Evolutionary conservation across 2,113 vertebrate genomes (phyloP), one percentile per base, ranked within the genome.

Genomic region (Psettodes erumei): DNA sequence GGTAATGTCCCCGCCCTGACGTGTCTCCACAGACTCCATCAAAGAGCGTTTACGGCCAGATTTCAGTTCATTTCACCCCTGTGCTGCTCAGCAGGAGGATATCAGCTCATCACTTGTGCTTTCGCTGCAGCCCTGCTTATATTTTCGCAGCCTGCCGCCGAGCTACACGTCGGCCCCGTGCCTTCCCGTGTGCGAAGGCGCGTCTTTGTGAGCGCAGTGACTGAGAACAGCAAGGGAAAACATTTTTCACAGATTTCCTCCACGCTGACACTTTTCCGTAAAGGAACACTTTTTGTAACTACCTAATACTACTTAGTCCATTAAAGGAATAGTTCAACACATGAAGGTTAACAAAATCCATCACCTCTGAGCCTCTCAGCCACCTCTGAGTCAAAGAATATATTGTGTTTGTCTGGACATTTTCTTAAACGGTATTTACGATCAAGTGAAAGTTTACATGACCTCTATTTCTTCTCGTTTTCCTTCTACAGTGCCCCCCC

Each of bases 1-100:
- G 71, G 77, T 65, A 71, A 73, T 53, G 65, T 79, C 80, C 77
- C 73, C 60, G 45, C 84, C 80, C 19, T 45, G 25, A 67, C 72
- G 69, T 50, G 23, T 71, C 59, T 71, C 59, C 7, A 7, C 43
- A 25, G 63, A 68, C 58, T 69, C n/a, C 61, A 72, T 76, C 45
- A 59, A 51, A 66, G 18, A 45, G 40, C 59, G 37, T 75, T 83
- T 77, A 69, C 60, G 45, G 53, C 43, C 48, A 71, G 19, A 19
- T 68, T 75, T 61, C n/a, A 53, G 53, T 53, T 81, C 21, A 54
- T 72, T 77, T 86, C 60, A 50, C n/a, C 32, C 15, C 50, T 23
- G 45, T 16, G 15, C 50, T 48, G 32, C 8, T 50, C 21, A n/a
- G n/a, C n/a, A n/a, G n/a, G n/a, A n/a, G n/a, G n/a, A n/a, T n/a